These are phyloP conservation scores for Pristionchus arcanus DNA, from an alignment of 2,888 invertebrate species.

Conservation along the genomic window DNA sequence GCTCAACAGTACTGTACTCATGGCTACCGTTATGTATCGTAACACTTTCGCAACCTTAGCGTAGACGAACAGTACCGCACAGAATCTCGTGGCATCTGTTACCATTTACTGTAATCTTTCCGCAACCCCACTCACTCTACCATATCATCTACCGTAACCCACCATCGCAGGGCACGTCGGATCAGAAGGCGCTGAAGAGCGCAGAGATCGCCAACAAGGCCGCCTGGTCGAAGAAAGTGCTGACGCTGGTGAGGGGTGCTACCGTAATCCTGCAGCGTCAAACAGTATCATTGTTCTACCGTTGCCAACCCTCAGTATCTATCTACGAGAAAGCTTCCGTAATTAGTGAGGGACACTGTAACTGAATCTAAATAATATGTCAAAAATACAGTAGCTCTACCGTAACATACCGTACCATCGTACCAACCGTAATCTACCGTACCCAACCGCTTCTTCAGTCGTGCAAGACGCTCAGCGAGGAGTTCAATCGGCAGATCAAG, in stretches of 20 bases:
- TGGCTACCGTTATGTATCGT: too few species aligned
- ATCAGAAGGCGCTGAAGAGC: background rate
- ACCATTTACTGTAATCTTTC: background rate
- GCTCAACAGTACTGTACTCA: too few species aligned
- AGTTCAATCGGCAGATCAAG: conserved; percentile 18
- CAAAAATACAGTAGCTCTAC: too few species aligned
- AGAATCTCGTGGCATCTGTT: too few species aligned
- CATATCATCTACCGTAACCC: background rate
- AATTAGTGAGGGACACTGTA: too few species aligned
- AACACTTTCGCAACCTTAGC: too few species aligned
- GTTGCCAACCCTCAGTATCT: too few species aligned
- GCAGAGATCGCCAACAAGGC: background rate
- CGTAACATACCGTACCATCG: too few species aligned
- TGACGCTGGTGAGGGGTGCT: background rate
- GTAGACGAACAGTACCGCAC: too few species aligned
- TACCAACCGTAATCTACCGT: background rate
- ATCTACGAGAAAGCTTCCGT: too few species aligned
- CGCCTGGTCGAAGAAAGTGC: conserved; percentile 9
- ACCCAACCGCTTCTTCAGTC: background rate
- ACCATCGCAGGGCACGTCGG: background rate
- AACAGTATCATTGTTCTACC: background rate
- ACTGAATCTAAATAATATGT: too few species aligned
- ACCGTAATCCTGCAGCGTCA: too few species aligned
- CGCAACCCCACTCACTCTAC: background rate
- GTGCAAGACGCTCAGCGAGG: conserved; percentile 19